These are phyloP conservation scores for Saimiri boliviensis DNA, from an alignment of 2,113 vertebrate genomes.

Conservation along the genomic window DNA sequence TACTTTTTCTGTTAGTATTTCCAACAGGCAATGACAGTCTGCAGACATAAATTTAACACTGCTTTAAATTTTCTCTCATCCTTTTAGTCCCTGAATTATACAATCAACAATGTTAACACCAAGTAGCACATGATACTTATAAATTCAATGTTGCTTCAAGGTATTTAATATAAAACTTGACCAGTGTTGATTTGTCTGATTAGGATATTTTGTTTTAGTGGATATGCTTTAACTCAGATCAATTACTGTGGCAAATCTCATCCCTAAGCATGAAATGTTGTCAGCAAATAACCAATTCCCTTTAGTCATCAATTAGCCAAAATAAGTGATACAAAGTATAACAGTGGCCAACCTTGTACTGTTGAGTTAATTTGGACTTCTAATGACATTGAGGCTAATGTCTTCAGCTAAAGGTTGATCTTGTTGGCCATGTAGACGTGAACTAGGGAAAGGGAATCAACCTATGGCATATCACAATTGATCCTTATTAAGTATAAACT, in stretches of 20 bases:
- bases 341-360: neutral
- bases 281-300: neutral
- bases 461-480: neutral
- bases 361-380: neutral
- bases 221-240: neutral
- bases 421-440: neutral
- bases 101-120: neutral
- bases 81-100: slow-evolving; percentile 22
- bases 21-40: neutral
- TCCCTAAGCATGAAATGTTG: slow-evolving; percentile 24
- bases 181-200: neutral
- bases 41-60: neutral
- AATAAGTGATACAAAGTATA: neutral
- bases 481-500: slow-evolving; percentile 15
- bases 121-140: neutral
- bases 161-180: slow-evolving; percentile 3
- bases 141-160: neutral
- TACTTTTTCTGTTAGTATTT: slow-evolving; percentile 11
- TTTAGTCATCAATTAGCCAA: slow-evolving; percentile 15
- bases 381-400: neutral
- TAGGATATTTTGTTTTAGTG: slow-evolving; percentile 19
- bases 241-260: neutral
- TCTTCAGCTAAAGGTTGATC: slow-evolving; percentile 19
- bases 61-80: neutral
- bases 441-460: neutral